A percentile compares a stretch with the other conserved stretches of the same genome.
These are phyloP conservation scores for Cyrtorhinus lividipennis DNA, from an alignment of 1,140 invertebrate species.

Conservation along the genomic window DNA sequence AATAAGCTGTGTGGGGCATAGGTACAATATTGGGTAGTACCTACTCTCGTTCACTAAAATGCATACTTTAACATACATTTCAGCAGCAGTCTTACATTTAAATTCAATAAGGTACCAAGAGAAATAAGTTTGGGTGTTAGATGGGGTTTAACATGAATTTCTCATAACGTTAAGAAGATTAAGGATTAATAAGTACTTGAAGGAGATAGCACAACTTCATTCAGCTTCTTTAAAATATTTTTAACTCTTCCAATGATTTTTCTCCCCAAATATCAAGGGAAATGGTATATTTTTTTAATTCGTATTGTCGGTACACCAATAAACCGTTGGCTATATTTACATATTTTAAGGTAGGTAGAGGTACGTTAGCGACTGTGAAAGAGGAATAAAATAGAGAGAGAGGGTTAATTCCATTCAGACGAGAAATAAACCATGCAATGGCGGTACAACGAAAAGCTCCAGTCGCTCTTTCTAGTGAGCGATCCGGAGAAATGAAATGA, in stretches of 20 bases:
- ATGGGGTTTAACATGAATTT: background rate
- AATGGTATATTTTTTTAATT: background rate
- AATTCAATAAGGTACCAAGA: background rate
- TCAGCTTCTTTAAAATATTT: slow-evolving; percentile 4
- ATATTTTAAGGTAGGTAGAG: background rate
- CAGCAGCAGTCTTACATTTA: background rate
- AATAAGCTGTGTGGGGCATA: too few species aligned
- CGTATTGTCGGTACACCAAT: slow-evolving; percentile 8
- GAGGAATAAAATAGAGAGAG: background rate
- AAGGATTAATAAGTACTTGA: background rate
- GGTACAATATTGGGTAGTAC: background rate
- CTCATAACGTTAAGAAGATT: background rate
- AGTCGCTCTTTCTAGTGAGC: background rate
- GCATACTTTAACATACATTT: background rate
- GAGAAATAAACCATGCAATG: background rate
- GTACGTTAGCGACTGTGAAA: background rate
- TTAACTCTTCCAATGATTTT: background rate
- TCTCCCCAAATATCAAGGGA: background rate
- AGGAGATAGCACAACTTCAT: slow-evolving; percentile 9
- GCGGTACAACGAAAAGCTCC: background rate
- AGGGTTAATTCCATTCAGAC: background rate
- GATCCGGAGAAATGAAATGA: background rate
- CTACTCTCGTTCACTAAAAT: background rate
- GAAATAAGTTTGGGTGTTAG: background rate
- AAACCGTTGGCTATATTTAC: background rate